Conservation (phyloP, 2,888 invertebrate species). For the Andrena trimmerana region DNA sequence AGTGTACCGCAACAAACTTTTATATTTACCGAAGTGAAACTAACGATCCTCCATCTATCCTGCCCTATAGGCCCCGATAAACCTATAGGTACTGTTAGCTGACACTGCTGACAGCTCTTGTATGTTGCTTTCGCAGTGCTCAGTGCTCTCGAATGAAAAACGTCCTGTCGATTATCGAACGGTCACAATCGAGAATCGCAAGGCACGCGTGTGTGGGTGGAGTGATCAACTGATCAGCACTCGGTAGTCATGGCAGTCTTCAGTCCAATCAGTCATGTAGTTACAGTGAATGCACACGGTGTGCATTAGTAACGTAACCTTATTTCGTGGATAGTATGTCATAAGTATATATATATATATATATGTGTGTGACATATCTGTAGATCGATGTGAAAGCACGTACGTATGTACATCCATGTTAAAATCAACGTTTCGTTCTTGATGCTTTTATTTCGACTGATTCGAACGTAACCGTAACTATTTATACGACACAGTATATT, state of each 20-base stretch:
- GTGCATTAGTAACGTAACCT: conserved; percentile 49
- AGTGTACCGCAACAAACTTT: no score
- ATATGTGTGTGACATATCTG: conserved; percentile 4
- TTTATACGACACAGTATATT: background rate
- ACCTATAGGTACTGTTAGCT: background rate
- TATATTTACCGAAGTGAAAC: background rate
- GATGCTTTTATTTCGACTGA: background rate
- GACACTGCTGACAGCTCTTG: background rate
- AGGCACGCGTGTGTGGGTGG: background rate
- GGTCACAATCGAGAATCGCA: conserved; percentile 7
- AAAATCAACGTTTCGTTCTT: background rate
- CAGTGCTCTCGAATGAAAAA: background rate
- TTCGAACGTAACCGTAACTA: conserved; percentile 6
- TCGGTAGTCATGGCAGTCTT: background rate
- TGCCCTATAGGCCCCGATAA: no score
- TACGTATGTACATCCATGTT: background rate
- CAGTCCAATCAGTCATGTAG: background rate
- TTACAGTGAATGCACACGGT: background rate
- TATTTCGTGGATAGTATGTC: conserved; percentile 36
- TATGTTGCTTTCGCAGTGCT: background rate
- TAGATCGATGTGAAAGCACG: background rate
- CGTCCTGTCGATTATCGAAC: conserved; percentile 20
- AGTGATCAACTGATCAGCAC: background rate
- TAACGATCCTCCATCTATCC: background rate
- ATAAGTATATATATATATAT: conserved; percentile 30